These are phyloP conservation scores for Mugil cephalus DNA, from an alignment of 2,113 vertebrate genomes.

Conservation along the genomic window DNA sequence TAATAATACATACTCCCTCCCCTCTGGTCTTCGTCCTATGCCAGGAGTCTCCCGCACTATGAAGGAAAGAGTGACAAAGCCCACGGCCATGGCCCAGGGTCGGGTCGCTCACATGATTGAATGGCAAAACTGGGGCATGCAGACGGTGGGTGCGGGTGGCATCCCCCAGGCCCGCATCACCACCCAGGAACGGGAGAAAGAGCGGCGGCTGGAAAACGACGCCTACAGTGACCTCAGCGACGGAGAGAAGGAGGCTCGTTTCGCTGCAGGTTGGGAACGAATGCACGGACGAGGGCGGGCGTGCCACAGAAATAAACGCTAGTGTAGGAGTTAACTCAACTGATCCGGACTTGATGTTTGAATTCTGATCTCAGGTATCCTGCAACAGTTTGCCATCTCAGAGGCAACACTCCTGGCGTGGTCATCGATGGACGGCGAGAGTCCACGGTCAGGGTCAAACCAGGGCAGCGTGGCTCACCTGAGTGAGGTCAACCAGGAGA, in stretches of 20 bases:
- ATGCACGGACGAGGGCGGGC: background rate
- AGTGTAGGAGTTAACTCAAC: background rate
- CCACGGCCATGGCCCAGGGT: constrained; percentile 95
- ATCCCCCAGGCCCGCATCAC: constrained; percentile 79
- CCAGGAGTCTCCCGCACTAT: constrained; percentile 92
- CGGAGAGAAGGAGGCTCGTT: constrained; percentile 97
- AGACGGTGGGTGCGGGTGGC: constrained; percentile 79
- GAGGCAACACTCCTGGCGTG: constrained; percentile 96
- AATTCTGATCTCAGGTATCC: constrained; percentile 86
- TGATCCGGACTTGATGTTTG: constrained; percentile 37
- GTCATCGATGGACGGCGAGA: constrained; percentile 98
- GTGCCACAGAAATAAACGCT: background rate
- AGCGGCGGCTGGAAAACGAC: constrained; percentile 91
- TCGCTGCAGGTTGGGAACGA: constrained; percentile 89
- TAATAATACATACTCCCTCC: constrained; percentile 27
- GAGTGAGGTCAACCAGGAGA: constrained; percentile 95
- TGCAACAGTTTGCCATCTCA: constrained; percentile 98
- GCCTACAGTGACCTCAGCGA: constrained; percentile 98
- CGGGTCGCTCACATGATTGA: constrained; percentile 99
- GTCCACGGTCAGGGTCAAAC: constrained; percentile 93
- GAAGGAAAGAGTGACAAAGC: constrained; percentile 99
- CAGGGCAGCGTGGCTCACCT: constrained; percentile 93
- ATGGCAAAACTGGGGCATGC: constrained; percentile 97
- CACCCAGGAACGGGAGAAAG: constrained; percentile 90
- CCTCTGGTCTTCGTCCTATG: background rate